Base-by-base conservation (phyloP, 2,888 invertebrate genomes). In the Polyploca ridens region DNA sequence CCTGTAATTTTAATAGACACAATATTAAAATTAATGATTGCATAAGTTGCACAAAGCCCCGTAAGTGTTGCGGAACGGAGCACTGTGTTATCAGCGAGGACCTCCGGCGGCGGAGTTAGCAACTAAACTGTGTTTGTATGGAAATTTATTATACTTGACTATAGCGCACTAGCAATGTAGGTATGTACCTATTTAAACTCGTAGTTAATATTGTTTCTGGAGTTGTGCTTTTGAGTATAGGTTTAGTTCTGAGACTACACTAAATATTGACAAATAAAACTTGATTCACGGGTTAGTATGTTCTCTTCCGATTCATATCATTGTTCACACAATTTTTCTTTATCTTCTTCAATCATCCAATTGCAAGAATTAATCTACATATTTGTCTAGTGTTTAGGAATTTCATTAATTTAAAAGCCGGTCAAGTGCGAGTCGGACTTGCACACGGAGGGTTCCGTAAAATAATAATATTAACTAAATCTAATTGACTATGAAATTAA, bases 91-190 rank as follows among this genome's bases (percentile, higher is more conserved):
- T 72, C 73, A 59, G 8, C 62, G 62, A 63, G 59, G 41, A 58
- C 68, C 74, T 77, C 74, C 69, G 71, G 80, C 72, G 76, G 73
- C 71, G 65, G 68, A 81, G 78, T 85, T 79, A 63, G 70, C 72
- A 83, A 85, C 85, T 80, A 77, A 80, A 83, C 81, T 80, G 75
- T 74, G 74, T 73, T 75, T 83, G 78, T 78, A 81, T 80, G 81
- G 75, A 72, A 83, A 82, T 84, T 82, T 85, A 84, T 79, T 69
- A 71, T 68, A 73, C 67, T 71, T 71, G 65, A 67, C 60, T 64
- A 58, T 60, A 66, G 63, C 62, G 27, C 27, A 27, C 63, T 58
- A 66, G 66, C 33, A 61, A 38, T 10, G 63, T 41, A 33, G 1
- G 35, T 35, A 64, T 44, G 44, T 5, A 64, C 62, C 33, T 1